These are phyloP conservation scores for Aegotheles bennettii DNA, from an alignment of 2,113 vertebrate species.

Conservation along the genomic window DNA sequence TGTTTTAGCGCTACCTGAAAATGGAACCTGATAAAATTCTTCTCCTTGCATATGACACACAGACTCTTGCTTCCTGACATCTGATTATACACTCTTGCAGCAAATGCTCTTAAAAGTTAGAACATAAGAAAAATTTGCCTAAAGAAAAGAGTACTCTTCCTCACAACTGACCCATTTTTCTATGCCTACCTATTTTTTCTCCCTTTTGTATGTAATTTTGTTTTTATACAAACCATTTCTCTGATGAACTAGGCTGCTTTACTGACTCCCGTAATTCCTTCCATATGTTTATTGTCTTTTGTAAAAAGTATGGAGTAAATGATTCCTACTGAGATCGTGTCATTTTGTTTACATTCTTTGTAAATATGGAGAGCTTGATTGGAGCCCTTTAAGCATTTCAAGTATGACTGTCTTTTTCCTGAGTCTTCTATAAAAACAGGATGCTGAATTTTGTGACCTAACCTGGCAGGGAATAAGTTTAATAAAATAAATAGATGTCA, in stretches of 20 bases:
- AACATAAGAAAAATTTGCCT: background rate
- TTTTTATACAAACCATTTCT: background rate
- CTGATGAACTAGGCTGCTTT: background rate
- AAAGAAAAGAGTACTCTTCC: background rate
- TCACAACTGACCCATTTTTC: background rate
- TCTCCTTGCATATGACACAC: background rate
- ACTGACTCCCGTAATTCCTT: constrained; percentile 48
- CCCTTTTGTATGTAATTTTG: background rate
- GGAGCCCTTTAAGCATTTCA: constrained; percentile 48
- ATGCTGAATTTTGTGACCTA: constrained; percentile 16
- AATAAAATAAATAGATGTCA: background rate
- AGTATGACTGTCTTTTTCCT: constrained; percentile 43
- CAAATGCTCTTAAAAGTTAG: background rate
- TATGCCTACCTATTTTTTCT: background rate
- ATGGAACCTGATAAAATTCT: background rate
- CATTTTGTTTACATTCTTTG: constrained; percentile 68
- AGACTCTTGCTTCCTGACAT: background rate
- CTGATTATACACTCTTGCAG: background rate
- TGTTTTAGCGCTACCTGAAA: background rate
- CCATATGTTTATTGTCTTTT: constrained; percentile 61
- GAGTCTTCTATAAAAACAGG: constrained; percentile 39
- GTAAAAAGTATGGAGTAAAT: constrained; percentile 45
- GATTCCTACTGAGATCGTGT: constrained; percentile 52
- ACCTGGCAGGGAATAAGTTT: constrained; percentile 9
- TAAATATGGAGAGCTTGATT: constrained; percentile 51